Percentiles rank a stretch among this genome's conserved stretches.
Conservation (phyloP, 37 sponge, comb jelly and placozoan species). For the Spongilla lacustris region DNA sequence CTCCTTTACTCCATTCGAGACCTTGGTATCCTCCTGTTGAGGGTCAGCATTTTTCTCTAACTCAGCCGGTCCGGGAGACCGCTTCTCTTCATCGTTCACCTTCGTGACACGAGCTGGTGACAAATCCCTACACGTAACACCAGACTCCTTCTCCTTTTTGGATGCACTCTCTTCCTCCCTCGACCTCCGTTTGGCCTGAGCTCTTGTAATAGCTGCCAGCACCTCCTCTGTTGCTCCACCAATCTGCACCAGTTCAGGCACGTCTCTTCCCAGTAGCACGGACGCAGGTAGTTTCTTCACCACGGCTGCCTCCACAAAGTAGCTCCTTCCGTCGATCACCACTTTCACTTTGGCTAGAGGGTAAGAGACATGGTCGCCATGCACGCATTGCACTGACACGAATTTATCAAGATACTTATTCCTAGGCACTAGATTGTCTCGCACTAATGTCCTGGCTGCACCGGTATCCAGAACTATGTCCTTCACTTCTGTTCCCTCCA, state of each 20-base stretch:
- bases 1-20: too few relatives aligned
- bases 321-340: constrained; percentile 1
- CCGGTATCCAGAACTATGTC: constrained; percentile 47
- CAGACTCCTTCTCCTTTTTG: neutral
- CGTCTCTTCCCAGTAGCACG: constrained; percentile 42
- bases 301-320: constrained; percentile 24
- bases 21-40: too few relatives aligned
- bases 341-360: constrained; percentile 38
- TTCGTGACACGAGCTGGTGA: too few relatives aligned
- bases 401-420: neutral
- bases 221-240: neutral
- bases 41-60: too few relatives aligned
- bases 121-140: neutral
- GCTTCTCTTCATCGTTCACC: too few relatives aligned
- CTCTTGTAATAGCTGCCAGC: constrained; percentile 19
- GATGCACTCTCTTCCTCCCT: neutral
- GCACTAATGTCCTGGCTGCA: constrained; percentile 29
- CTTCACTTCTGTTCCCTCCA: constrained; percentile 4
- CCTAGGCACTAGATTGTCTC: constrained; percentile 13
- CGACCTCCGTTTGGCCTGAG: constrained; percentile 13
- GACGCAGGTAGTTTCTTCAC: constrained; percentile 15
- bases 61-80: too few relatives aligned
- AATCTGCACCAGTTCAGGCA: constrained; percentile 19
- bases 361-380: constrained; percentile 29
- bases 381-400: constrained; percentile 30